Base-by-base conservation (phyloP, 2,113 vertebrate species). In the Gymnarchus niloticus region DNA sequence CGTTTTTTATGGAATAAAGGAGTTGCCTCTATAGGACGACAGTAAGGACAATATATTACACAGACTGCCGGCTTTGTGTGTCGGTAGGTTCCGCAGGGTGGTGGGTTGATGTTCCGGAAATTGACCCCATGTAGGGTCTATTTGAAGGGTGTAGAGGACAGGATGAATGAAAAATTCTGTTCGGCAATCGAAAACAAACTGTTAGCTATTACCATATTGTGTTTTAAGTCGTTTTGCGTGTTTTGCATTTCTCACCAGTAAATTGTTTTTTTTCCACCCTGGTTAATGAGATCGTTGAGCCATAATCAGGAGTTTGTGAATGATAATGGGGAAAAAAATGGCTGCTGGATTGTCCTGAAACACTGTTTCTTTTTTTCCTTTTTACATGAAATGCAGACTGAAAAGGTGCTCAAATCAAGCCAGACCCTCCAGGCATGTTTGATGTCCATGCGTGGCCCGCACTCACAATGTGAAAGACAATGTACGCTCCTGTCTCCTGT, bases 181-280 rank as follows among this genome's bases (percentile, higher is more conserved):
- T 33, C 37, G 51, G 49, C 80, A 56, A 82, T 33, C 51, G 80
- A 56, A 82, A 82, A 82, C 54, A 25, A 82, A 54, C 80, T 37
- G 80, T 78, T 25, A 82, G 80, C 25, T 54, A 82, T 82, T 51
- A 56, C 80, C 80, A 82, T 54, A 54, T 82, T 82, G 80, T 49
- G 48, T 82, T 82, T 82, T 37, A 77, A 77, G 51, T 28, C 48
- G 25, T 82, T 82, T 51, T 33, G 21, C 9, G 14, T 54, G 49
- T 49, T 54, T 51, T 82, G 28, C 51, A 82, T 54, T 82, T 82
- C 80, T 28, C 25, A 17, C 49, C 48, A 54, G 56, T 82, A 82
- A 56, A 82, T 82, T 56, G 80, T 82, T 82, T 51, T 65, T 65
- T 65, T 25, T 65, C 44, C 46, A n/a, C 80, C 21, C 76, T 46